Conservation (phyloP, 2,113 vertebrate genomes). For the Podarcis raffonei region DNA sequence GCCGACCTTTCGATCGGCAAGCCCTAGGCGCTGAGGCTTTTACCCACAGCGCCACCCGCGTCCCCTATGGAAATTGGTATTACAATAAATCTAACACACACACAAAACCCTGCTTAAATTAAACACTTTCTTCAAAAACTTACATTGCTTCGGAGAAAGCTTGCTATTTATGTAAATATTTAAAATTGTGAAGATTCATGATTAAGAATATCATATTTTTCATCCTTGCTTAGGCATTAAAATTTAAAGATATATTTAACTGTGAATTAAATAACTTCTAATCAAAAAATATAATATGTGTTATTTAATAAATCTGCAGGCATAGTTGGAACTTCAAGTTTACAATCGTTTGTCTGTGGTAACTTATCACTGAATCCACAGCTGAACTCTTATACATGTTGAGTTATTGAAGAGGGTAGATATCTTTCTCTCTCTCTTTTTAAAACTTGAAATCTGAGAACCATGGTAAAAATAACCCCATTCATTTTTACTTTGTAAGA, state of each 20-base stretch:
- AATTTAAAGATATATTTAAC: constrained; percentile 42
- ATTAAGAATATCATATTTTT: constrained; percentile 47
- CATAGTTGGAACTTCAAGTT: constrained; percentile 55
- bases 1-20: too few species aligned
- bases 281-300: constrained; percentile 37
- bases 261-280: constrained; percentile 39
- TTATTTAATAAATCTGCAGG: constrained; percentile 56
- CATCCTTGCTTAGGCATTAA: constrained; percentile 45
- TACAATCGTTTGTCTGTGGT: constrained; percentile 47
- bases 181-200: constrained; percentile 45
- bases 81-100: constrained; percentile 36
- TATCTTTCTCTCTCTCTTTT: constrained; percentile 53
- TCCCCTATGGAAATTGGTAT: constrained; percentile 37
- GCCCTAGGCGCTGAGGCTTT: too few species aligned
- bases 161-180: constrained; percentile 40
- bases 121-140: not conserved
- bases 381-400: constrained; percentile 47
- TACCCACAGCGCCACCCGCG: too few species aligned
- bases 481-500: constrained; percentile 66
- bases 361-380: constrained; percentile 63
- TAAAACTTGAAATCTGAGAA: constrained; percentile 65
- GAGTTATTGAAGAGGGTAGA: constrained; percentile 61
- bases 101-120: not conserved
- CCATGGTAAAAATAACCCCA: constrained; percentile 57
- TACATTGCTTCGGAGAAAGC: constrained; percentile 52